Evolutionary conservation across 2,797 vertebrate genomes (phyloP).

Genomic region (Protonibea diacanthus): DNA sequence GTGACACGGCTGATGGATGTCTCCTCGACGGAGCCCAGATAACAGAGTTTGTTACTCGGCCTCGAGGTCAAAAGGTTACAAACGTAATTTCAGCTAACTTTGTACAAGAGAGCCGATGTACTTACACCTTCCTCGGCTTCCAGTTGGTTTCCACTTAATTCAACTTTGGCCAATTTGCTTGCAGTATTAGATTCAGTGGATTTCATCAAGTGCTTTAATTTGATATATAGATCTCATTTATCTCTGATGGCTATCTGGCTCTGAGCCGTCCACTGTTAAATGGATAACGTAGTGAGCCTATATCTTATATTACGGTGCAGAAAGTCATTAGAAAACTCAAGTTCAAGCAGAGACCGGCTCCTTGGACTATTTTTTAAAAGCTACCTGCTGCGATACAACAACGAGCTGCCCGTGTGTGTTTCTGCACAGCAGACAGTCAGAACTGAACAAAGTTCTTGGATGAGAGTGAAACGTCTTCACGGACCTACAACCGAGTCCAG

Average conservation of each 20-base stretch:
- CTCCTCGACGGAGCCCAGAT: conserved; percentile 24
- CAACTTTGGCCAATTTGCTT: conserved; percentile 19
- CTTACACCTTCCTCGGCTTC: conserved; percentile 5
- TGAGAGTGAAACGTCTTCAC: no score
- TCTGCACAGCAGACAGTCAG: no score
- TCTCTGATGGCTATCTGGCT: conserved; percentile 36
- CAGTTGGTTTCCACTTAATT: conserved; percentile 5
- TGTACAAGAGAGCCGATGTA: conserved; percentile 10
- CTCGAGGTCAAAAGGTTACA: conserved; percentile 36
- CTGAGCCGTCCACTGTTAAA: conserved; percentile 10
- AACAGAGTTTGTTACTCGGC: conserved; percentile 21
- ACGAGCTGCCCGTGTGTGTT: not conserved
- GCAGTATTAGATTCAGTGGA: conserved; percentile 16
- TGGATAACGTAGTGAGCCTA: conserved; percentile 2
- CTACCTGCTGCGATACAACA: not conserved
- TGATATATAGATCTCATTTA: conserved; percentile 49
- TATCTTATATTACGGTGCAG: conserved; percentile 2
- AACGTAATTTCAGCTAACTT: conserved; percentile 41
- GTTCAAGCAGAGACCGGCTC: conserved; percentile 7
- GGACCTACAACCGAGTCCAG: no score
- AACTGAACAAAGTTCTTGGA: no score
- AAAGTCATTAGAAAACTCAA: conserved; percentile 24
- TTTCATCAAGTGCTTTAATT: conserved; percentile 50
- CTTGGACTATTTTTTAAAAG: conserved; percentile 1
- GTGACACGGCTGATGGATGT: conserved; percentile 33